Evolutionary conservation across 2,888 invertebrate species (phyloP).

Genomic region (Trimorus sp.): DNA sequence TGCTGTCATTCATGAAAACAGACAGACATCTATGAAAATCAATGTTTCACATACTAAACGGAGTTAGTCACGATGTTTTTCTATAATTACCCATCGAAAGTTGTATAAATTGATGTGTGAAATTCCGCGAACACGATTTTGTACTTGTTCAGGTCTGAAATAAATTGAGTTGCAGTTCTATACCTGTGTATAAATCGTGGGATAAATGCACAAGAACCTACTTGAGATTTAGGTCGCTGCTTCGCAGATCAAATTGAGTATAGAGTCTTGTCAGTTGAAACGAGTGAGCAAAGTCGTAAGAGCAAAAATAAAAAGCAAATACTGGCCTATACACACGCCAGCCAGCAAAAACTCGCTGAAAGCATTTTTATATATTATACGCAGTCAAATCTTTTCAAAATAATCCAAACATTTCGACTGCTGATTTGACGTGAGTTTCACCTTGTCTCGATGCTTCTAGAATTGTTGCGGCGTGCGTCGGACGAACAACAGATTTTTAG

Average conservation of each 20-base stretch:
- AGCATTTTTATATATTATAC: conserved; percentile 49
- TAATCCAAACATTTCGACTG: conserved; percentile 38
- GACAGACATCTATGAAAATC: too few relatives aligned
- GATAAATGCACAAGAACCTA: conserved; percentile 60
- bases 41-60: too few relatives aligned
- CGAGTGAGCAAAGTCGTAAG: conserved; percentile 58
- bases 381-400: conserved; percentile 47
- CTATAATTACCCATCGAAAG: not conserved
- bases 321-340: conserved; percentile 8
- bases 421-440: conserved; percentile 4
- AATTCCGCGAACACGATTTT: conserved; percentile 47
- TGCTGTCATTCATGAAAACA: too few relatives aligned
- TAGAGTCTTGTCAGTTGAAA: conserved; percentile 67
- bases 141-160: conserved; percentile 47
- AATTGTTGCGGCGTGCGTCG: not conserved
- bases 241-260: conserved; percentile 72
- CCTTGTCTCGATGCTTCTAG: not conserved
- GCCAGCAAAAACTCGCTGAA: conserved; percentile 35
- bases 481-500: too few relatives aligned
- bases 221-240: conserved; percentile 63
- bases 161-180: conserved; percentile 57
- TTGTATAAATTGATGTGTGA: conserved; percentile 36
- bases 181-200: conserved; percentile 60
- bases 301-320: conserved; percentile 50
- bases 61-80: too few relatives aligned